These are phyloP conservation scores for Drosophila punjabiensis DNA, from an alignment of 1,140 invertebrate species.

Conservation along the genomic window DNA sequence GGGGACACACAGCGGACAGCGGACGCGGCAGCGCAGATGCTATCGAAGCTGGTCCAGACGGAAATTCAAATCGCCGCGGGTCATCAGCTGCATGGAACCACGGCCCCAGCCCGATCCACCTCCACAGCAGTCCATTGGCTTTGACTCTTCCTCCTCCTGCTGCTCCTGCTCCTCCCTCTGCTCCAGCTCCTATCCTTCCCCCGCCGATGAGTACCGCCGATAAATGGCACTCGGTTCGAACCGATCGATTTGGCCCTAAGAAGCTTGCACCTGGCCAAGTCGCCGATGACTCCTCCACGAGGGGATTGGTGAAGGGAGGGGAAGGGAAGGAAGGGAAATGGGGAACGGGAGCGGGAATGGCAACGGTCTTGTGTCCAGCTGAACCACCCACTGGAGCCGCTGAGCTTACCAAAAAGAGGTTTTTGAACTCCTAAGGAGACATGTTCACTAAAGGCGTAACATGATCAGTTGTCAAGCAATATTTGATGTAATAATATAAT, in stretches of 20 bases:
- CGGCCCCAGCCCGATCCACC: slow-evolving; percentile 24
- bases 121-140: slow-evolving; percentile 7
- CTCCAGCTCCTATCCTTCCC: neutral
- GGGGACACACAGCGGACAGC: slow-evolving; percentile 10
- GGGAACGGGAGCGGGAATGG: neutral
- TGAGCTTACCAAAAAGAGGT: neutral
- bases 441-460: neutral
- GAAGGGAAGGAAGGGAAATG: too few relatives aligned
- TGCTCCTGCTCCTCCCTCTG: neutral
- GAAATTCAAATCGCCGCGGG: slow-evolving; percentile 69
- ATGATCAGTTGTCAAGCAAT: neutral
- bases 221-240: slow-evolving; percentile 34
- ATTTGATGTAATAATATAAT: neutral
- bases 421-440: neutral
- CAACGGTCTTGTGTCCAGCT: neutral
- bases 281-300: neutral
- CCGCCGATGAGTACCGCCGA: slow-evolving; percentile 28
- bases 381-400: neutral
- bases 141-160: neutral
- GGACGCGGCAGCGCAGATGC: slow-evolving; percentile 38
- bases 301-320: neutral
- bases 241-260: slow-evolving; percentile 40
- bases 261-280: slow-evolving; percentile 44
- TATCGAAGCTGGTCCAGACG: slow-evolving; percentile 57
- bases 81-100: slow-evolving; percentile 66